A percentile compares a stretch with the other conserved stretches of the same genome.
Evolutionary conservation across 2,888 invertebrate species (phyloP).

Genomic region (Lithophane socia): DNA sequence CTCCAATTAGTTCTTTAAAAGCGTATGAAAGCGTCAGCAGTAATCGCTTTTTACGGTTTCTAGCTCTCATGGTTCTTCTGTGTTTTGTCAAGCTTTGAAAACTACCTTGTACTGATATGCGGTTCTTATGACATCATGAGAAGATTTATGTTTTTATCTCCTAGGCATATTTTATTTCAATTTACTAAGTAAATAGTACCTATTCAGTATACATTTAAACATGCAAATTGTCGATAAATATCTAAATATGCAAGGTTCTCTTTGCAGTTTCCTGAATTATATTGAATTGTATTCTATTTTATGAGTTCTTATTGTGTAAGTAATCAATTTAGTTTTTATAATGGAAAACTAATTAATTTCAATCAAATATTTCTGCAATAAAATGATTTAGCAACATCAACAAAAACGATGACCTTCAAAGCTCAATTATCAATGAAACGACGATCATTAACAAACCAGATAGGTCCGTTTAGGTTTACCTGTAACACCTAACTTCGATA

Average conservation of each 20-base stretch:
- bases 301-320: neutral
- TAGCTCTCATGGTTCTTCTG: neutral
- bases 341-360: neutral
- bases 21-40: neutral
- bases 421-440: neutral
- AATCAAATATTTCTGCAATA: neutral
- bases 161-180: neutral
- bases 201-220: neutral
- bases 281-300: neutral
- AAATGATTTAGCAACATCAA: constrained; percentile 1
- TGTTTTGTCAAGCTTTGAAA: neutral
- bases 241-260: neutral
- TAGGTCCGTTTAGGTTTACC: constrained; percentile 23
- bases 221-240: neutral
- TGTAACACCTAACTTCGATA: constrained; percentile 34
- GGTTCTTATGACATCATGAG: too few relatives aligned
- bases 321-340: constrained; percentile 1
- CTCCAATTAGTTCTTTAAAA: neutral
- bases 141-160: too few relatives aligned
- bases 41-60: neutral
- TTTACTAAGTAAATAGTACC: neutral
- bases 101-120: neutral
- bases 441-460: neutral
- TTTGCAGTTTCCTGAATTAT: neutral
- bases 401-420: constrained; percentile 30